phyloP scores from a whole-genome alignment of 2,888 invertebrate genomes.

The Flexamia atlantica region DNA sequence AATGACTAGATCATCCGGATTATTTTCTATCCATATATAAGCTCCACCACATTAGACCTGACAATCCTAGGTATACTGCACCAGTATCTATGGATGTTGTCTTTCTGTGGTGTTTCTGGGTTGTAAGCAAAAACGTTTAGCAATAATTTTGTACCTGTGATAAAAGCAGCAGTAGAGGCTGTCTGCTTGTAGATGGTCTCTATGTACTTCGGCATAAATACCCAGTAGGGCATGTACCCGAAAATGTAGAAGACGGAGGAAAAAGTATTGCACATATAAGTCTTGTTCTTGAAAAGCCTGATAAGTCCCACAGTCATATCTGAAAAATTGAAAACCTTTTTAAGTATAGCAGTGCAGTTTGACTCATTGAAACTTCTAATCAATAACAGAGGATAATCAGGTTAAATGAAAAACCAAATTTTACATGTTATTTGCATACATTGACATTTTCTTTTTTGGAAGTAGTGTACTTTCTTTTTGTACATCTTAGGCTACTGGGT shows the following conservation, averaged over 20 bases:
- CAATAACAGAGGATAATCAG: background rate
- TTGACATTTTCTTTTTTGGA: no score
- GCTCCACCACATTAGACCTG: no score
- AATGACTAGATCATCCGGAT: no score
- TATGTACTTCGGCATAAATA: slow-evolving; percentile 89
- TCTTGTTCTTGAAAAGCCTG: slow-evolving; percentile 80
- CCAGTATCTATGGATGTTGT: no score
- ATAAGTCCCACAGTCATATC: slow-evolving; percentile 81
- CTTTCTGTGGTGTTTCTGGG: no score
- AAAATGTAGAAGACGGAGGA: slow-evolving; percentile 85
- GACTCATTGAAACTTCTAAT: background rate
- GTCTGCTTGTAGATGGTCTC: slow-evolving; percentile 88
- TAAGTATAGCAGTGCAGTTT: background rate
- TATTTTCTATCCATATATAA: no score
- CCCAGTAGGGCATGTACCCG: slow-evolving; percentile 86
- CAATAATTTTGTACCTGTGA: slow-evolving; percentile 80
- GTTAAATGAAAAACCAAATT: background rate
- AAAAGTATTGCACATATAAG: slow-evolving; percentile 84
- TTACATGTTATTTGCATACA: background rate
- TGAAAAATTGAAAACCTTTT: slow-evolving; percentile 68
- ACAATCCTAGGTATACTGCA: no score
- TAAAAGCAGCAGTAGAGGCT: slow-evolving; percentile 84
- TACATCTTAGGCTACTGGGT: no score
- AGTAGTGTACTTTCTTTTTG: no score
- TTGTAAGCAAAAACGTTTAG: no score